Conservation (phyloP, 2,888 invertebrate species). For the Lithophane semibrunnea region DNA sequence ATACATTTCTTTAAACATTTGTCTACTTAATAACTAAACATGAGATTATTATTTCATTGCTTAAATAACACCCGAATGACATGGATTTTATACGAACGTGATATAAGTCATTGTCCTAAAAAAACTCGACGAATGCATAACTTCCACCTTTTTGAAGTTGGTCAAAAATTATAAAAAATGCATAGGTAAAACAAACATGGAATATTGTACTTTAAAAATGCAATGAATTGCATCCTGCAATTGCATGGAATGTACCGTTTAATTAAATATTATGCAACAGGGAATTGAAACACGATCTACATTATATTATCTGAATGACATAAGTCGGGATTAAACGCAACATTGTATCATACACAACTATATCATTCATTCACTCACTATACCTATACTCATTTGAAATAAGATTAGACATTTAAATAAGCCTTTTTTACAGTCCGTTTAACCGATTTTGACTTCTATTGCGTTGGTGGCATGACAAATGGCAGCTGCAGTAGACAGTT, state of each 20-base stretch:
- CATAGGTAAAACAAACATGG: slow-evolving; percentile 2
- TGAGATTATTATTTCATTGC: slow-evolving; percentile 25
- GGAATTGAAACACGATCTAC: slow-evolving; percentile 19
- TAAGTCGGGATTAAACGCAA: not conserved
- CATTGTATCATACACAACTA: not conserved
- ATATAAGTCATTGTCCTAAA: not conserved
- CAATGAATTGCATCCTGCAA: slow-evolving; percentile 1
- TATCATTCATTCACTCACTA: not conserved
- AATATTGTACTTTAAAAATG: not conserved
- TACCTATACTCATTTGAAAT: too few relatives aligned
- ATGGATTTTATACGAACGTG: slow-evolving; percentile 8
- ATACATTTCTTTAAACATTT: slow-evolving; percentile 58
- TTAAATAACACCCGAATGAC: slow-evolving; percentile 5
- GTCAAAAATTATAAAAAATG: not conserved
- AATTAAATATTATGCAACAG: slow-evolving; percentile 28
- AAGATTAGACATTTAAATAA: too few relatives aligned
- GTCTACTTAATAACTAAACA: slow-evolving; percentile 26
- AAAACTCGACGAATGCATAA: too few relatives aligned
- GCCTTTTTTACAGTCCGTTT: too few relatives aligned
- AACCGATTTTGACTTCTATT: too few relatives aligned
- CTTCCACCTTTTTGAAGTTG: not conserved
- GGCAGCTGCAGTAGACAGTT: too few relatives aligned
- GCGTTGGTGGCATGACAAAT: too few relatives aligned
- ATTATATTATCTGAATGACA: slow-evolving; percentile 10
- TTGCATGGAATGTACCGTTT: slow-evolving; percentile 27